phyloP scores from a whole-genome alignment of 2,888 invertebrate genomes.

The Hesperia comma region DNA sequence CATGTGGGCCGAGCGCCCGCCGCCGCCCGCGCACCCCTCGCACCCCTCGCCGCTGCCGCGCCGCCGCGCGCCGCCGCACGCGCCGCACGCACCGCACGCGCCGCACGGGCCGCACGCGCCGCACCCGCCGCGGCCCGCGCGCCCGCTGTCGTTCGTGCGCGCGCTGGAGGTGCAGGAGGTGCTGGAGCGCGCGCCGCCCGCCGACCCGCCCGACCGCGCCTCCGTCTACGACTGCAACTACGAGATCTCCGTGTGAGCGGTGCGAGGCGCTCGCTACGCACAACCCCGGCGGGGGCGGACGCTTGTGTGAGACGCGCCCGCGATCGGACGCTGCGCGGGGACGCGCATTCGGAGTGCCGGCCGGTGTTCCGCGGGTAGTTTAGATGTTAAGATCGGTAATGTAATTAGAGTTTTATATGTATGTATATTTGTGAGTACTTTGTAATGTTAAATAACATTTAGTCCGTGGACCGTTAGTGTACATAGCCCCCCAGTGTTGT shows the following conservation, averaged over 20 bases:
- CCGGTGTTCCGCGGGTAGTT: constrained; percentile 34
- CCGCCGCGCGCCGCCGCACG: constrained; percentile 58
- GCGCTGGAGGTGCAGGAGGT: constrained; percentile 95
- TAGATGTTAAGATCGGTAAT: constrained; percentile 48
- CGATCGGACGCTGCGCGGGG: constrained; percentile 2
- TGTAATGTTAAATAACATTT: constrained; percentile 54
- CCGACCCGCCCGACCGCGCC: constrained; percentile 89
- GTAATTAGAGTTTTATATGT: constrained; percentile 64
- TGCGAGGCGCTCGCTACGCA: constrained; percentile 46
- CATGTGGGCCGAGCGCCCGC: constrained; percentile 80
- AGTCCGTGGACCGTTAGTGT: constrained; percentile 59
- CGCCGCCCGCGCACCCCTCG: constrained; percentile 54
- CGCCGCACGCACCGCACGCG: constrained; percentile 64
- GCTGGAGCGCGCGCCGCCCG: constrained; percentile 89
- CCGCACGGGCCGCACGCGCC: constrained; percentile 85
- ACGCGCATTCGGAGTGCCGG: constrained; percentile 30
- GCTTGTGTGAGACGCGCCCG: constrained; percentile 9
- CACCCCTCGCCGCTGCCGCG: constrained; percentile 61
- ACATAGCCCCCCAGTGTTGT: constrained; percentile 77
- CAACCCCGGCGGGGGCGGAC: constrained; percentile 39
- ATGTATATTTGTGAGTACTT: constrained; percentile 73
- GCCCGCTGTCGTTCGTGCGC: constrained; percentile 95
- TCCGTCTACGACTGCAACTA: constrained; percentile 98
- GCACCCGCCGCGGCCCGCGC: constrained; percentile 68
- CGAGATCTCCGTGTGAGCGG: constrained; percentile 93